Evolutionary conservation across 2,797 vertebrate genomes (phyloP).

Genomic region (Erethizon dorsatum): DNA sequence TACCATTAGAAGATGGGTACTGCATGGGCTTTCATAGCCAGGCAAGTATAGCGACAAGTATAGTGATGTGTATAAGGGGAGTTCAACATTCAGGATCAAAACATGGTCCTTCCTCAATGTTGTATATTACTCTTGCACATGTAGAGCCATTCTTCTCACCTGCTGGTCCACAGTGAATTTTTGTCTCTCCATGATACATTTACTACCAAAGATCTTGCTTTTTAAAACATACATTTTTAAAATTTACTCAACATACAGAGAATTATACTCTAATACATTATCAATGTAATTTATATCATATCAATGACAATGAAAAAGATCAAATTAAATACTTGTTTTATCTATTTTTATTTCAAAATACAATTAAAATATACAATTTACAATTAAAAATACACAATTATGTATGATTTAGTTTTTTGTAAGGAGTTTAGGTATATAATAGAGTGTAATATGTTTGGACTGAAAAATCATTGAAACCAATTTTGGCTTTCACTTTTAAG

Average conservation of each 20-base stretch:
- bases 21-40: neutral
- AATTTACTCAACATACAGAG: neutral
- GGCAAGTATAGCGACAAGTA: neutral
- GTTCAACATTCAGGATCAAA: neutral
- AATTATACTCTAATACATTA: neutral
- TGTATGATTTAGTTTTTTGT: slow-evolving; percentile 16
- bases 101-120: neutral
- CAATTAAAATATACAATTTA: neutral
- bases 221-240: neutral
- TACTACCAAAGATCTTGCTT: slow-evolving; percentile 20
- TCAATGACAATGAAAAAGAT: neutral
- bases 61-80: neutral
- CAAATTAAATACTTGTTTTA: neutral
- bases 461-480: neutral
- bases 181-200: neutral
- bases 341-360: slow-evolving; percentile 2
- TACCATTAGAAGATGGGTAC: neutral
- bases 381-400: neutral
- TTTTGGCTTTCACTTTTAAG: neutral
- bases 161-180: neutral
- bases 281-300: neutral
- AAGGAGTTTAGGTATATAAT: neutral
- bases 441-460: neutral
- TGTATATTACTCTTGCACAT: neutral
- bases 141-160: neutral